Evolutionary conservation across 1,140 invertebrate species (phyloP).

Genomic region (Tetramorium alpestre): DNA sequence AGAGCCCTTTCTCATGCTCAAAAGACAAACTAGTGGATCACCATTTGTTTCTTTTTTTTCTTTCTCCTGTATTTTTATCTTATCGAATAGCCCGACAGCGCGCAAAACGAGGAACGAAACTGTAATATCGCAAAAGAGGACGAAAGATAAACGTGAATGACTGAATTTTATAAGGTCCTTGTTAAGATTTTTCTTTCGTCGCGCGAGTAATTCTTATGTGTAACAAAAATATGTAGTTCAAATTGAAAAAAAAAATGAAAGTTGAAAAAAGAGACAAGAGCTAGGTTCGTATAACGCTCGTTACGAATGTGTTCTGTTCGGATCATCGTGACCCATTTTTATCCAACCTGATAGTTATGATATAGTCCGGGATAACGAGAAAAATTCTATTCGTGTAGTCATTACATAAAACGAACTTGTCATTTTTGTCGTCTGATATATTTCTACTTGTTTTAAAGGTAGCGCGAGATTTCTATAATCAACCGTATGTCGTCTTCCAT

Average conservation of each 20-base stretch:
- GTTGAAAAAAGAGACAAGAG: constrained; percentile 15
- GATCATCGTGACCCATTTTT: constrained; percentile 53
- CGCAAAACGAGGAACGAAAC: not conserved
- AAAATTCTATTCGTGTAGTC: constrained; percentile 23
- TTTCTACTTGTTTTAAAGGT: constrained; percentile 25
- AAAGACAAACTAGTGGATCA: not conserved
- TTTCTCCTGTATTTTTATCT: not conserved
- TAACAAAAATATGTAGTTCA: not conserved
- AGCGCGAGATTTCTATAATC: not conserved
- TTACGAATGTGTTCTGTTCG: constrained; percentile 46
- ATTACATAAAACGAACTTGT: not conserved
- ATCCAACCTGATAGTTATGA: constrained; percentile 35
- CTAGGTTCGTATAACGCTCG: constrained; percentile 8
- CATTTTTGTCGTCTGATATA: constrained; percentile 19
- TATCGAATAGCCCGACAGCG: constrained; percentile 17
- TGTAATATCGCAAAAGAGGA: not conserved
- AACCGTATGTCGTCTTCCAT: not conserved
- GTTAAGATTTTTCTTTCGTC: not conserved
- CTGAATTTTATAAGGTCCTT: constrained; percentile 26
- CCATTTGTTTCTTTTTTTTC: not conserved
- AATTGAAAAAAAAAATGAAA: constrained; percentile 10
- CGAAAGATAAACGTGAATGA: constrained; percentile 11
- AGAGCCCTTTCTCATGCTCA: constrained; percentile 27
- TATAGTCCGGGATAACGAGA: constrained; percentile 26
- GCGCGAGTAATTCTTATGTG: constrained; percentile 16